Evolutionary conservation across 1,140 invertebrate species (phyloP).

Genomic region (Brachionus sp.): DNA sequence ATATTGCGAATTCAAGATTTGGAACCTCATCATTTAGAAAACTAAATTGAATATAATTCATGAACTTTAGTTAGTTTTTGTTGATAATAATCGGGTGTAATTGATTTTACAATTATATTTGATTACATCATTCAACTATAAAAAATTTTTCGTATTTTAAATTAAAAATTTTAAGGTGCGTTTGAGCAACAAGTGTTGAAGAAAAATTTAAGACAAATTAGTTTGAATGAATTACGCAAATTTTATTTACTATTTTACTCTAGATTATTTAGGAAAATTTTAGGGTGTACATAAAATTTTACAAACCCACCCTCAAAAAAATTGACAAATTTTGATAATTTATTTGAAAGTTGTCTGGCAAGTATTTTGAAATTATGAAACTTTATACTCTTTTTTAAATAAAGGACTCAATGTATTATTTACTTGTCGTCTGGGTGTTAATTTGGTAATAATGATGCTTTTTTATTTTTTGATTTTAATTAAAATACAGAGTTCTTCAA

Average conservation of each 20-base stretch:
- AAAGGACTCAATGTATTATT: neutral
- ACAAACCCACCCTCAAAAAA: neutral
- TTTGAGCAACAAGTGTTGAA: neutral
- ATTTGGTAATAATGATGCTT: too few relatives aligned
- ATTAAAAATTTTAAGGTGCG: neutral
- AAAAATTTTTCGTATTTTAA: neutral
- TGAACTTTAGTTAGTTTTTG: too few relatives aligned
- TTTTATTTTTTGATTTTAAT: too few relatives aligned
- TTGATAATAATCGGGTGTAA: too few relatives aligned
- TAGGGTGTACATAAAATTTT: neutral
- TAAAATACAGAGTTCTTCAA: too few relatives aligned
- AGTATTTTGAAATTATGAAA: neutral
- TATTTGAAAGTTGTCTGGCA: neutral
- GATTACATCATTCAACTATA: neutral
- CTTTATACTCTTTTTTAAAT: neutral
- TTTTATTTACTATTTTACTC: neutral
- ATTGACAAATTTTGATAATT: neutral
- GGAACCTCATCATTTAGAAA: neutral
- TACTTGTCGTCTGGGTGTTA: too few relatives aligned
- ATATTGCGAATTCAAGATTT: neutral
- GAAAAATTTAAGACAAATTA: neutral
- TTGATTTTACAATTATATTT: neutral
- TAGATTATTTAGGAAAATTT: neutral
- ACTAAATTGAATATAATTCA: too few relatives aligned
- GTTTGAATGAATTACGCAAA: conserved; percentile 1